Evolutionary conservation across 1,140 invertebrate genomes (phyloP), one percentile per base, ranked within the genome.

Genomic region (Trachymyrmex cornetzi): DNA sequence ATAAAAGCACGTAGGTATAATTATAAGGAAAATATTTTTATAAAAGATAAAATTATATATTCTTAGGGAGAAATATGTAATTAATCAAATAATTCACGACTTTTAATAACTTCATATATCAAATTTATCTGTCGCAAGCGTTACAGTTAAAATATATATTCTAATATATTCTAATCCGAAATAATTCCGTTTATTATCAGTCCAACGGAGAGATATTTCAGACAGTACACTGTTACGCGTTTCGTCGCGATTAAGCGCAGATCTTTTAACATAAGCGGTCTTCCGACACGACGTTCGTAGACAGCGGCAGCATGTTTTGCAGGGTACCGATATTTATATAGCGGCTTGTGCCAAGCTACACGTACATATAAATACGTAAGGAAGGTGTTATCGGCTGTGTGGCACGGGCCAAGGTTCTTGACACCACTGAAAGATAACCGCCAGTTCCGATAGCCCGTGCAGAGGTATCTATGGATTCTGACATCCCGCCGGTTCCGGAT

Each of bases 371-470:
- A 89, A 86, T 90, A 87, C 72, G 77, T 44, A 85, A 87, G 50
- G 74, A 77, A 82, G 90, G 86, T 82, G 69, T 89, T 90, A 91
- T 92, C 90, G 80, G 61, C 67, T 19, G 74, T 64, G 87, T 24
- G 30, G 88, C 74, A 86, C 87, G 87, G 67, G 55, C 84, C 87
- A 66, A 69, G 77, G 87, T 86, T 92, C 90, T 91, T 91, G 91
- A 92, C 91, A 88, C 86, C 67, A 75, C 72, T 86, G 74, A 88
- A 86, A 89, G 89, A 92, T 91, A 91, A 88, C 86, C 85, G 30
- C 64, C 75, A 87, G 55, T 34, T 9, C 44, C 82, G 77, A 63
- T 89, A 82, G 89, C 66, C 86, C 34, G 24, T 22, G n/a, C 19
- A 14, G 27, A 27, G 44, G n/a, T 71, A 84, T 75, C 57, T 66